These are phyloP conservation scores for Pegea sp. DNA, from an alignment of 23 tunicate genomes.

Conservation along the genomic window DNA sequence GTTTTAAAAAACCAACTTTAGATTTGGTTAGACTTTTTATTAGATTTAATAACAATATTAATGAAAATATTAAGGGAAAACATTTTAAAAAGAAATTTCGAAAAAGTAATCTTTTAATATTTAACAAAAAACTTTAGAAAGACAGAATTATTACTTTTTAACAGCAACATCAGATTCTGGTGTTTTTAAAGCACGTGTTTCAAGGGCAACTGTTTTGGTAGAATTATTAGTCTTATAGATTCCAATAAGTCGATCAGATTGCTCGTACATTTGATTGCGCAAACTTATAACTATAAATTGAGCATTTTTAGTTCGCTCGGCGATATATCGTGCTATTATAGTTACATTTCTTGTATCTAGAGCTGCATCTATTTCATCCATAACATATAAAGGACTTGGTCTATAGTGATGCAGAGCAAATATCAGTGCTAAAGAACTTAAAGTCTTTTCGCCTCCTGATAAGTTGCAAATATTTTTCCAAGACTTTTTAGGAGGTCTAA, in stretches of 20 bases:
- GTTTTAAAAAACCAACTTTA: too few relatives aligned
- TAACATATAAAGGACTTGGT: slow-evolving; percentile 92
- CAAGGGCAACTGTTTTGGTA: slow-evolving; percentile 69
- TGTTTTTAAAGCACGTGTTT: too few relatives aligned
- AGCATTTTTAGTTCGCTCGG: slow-evolving; percentile 69
- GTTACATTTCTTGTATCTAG: slow-evolving; percentile 90
- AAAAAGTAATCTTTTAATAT: too few relatives aligned
- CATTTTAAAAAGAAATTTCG: too few relatives aligned
- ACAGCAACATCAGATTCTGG: too few relatives aligned
- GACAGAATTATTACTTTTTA: too few relatives aligned
- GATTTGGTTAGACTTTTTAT: too few relatives aligned
- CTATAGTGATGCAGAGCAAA: slow-evolving; percentile 94
- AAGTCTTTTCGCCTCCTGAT: slow-evolving; percentile 94
- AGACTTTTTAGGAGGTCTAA: slow-evolving; percentile 90
- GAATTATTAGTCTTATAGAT: slow-evolving; percentile 96
- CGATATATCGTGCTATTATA: slow-evolving; percentile 41
- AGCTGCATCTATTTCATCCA: slow-evolving; percentile 99
- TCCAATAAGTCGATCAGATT: slow-evolving; percentile 73
- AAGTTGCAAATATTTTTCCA: slow-evolving; percentile 93
- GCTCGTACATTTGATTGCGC: slow-evolving; percentile 93
- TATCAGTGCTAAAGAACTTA: slow-evolving; percentile 74
- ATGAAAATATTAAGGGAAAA: too few relatives aligned
- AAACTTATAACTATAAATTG: slow-evolving; percentile 85
- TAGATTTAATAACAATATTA: too few relatives aligned
- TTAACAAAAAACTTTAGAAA: too few relatives aligned